Evolutionary conservation across 2,797 vertebrate species (phyloP).

Genomic region (Pogoniulus pusillus): DNA sequence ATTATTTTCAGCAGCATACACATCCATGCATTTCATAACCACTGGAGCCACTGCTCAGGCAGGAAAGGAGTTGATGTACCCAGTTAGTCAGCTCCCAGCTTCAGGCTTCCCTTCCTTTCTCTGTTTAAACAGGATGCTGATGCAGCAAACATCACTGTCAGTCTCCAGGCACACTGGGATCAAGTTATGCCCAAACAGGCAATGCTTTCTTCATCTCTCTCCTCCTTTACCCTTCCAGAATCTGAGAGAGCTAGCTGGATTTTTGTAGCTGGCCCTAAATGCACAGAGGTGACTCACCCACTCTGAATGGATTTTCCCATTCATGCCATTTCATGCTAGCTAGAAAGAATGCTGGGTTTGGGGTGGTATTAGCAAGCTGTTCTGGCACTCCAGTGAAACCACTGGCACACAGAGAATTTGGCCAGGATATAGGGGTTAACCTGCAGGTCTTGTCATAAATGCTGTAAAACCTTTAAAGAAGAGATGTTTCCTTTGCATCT

Average conservation of each 20-base stretch:
- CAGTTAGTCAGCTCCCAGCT: not conserved
- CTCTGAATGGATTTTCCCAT: not conserved
- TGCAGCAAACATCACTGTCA: not conserved
- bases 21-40: not conserved
- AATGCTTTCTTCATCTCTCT: not conserved
- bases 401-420: conserved; percentile 1
- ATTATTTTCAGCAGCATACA: not conserved
- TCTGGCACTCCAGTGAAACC: not conserved
- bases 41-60: not conserved
- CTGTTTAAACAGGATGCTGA: not conserved
- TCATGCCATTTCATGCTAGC: not conserved
- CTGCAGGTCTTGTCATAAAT: not conserved
- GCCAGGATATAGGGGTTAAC: not conserved
- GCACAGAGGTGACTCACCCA: not conserved
- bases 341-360: not conserved
- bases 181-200: not conserved
- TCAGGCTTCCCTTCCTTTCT: not conserved
- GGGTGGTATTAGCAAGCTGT: not conserved
- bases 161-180: not conserved
- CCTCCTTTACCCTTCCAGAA: not conserved
- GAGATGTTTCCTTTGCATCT: not conserved
- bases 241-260: not conserved
- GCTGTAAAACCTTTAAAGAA: not conserved
- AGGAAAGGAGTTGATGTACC: not conserved
- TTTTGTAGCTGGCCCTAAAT: not conserved